Evolutionary conservation across 2,113 vertebrate genomes (phyloP).

Genomic region (Lampris incognitus): DNA sequence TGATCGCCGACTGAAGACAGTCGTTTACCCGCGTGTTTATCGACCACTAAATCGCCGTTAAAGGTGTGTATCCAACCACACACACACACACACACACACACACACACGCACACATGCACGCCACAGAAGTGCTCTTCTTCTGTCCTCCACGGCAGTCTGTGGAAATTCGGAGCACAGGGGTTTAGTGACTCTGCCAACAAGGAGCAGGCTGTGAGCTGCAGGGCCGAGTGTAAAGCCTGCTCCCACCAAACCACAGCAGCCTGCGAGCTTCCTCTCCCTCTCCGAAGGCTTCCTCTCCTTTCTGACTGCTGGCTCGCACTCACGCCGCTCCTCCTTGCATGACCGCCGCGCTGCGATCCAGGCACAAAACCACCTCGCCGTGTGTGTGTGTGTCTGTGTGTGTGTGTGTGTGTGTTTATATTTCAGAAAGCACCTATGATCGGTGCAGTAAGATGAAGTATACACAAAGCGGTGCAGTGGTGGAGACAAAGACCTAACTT

Average conservation of each 20-base stretch:
- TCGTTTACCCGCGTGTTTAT: neutral
- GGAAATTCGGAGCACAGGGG: slow-evolving; percentile 35
- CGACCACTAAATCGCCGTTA: neutral
- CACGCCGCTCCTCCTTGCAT: slow-evolving; percentile 42
- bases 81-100: slow-evolving; percentile 16
- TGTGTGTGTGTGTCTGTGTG: slow-evolving; percentile 23
- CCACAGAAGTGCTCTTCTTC: slow-evolving; percentile 19
- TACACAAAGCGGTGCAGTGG: slow-evolving; percentile 5
- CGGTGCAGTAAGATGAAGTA: slow-evolving; percentile 55
- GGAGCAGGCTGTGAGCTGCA: slow-evolving; percentile 44
- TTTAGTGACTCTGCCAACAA: slow-evolving; percentile 41
- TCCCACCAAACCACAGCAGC: slow-evolving; percentile 31
- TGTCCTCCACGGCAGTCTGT: slow-evolving; percentile 41
- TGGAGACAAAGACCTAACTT: slow-evolving; percentile 52
- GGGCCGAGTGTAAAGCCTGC: slow-evolving; percentile 57
- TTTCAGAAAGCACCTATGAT: slow-evolving; percentile 68
- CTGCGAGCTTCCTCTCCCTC: slow-evolving; percentile 27
- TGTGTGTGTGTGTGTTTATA: slow-evolving; percentile 39
- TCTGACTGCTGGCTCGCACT: slow-evolving; percentile 47
- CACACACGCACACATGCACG: neutral
- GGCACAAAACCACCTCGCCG: slow-evolving; percentile 29
- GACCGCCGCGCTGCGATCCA: slow-evolving; percentile 60
- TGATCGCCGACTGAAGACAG: too few species aligned
- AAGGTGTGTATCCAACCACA: neutral
- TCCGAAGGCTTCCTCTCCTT: slow-evolving; percentile 31